Conservation (phyloP, 1,140 invertebrate genomes). For the Euborellia annulipes region DNA sequence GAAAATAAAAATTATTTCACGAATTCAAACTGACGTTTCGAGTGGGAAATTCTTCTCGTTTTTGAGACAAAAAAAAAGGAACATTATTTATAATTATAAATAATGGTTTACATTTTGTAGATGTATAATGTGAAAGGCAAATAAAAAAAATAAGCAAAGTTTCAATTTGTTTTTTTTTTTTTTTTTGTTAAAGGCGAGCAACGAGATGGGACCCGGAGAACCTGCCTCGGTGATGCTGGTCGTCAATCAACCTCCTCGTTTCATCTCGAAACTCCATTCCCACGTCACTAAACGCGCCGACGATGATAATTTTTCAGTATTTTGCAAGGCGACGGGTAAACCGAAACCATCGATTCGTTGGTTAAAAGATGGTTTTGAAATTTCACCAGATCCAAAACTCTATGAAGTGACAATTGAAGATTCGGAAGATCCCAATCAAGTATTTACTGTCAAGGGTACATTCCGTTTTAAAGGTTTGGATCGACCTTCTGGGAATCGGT, state of each 20-base stretch:
- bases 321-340: constrained; percentile 73
- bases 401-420: constrained; percentile 66
- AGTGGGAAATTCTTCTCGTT: too few relatives aligned
- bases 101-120: too few relatives aligned
- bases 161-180: too few relatives aligned
- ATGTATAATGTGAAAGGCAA: too few relatives aligned
- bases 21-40: too few relatives aligned
- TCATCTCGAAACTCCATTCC: constrained; percentile 66
- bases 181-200: constrained; percentile 38
- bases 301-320: constrained; percentile 61
- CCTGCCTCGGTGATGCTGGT: constrained; percentile 64
- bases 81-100: too few relatives aligned
- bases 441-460: constrained; percentile 68
- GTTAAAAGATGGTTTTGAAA: constrained; percentile 71
- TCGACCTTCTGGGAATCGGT: constrained; percentile 52
- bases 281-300: constrained; percentile 64
- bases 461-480: constrained; percentile 62
- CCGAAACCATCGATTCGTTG: constrained; percentile 67
- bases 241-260: constrained; percentile 72
- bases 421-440: constrained; percentile 52
- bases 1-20: too few relatives aligned
- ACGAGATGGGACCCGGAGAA: constrained; percentile 72
- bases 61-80: too few relatives aligned
- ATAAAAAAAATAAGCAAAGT: too few relatives aligned
- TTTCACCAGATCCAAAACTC: constrained; percentile 49